Conservation (phyloP, 1,140 invertebrate genomes). For the Drosophila ohnishii region DNA sequence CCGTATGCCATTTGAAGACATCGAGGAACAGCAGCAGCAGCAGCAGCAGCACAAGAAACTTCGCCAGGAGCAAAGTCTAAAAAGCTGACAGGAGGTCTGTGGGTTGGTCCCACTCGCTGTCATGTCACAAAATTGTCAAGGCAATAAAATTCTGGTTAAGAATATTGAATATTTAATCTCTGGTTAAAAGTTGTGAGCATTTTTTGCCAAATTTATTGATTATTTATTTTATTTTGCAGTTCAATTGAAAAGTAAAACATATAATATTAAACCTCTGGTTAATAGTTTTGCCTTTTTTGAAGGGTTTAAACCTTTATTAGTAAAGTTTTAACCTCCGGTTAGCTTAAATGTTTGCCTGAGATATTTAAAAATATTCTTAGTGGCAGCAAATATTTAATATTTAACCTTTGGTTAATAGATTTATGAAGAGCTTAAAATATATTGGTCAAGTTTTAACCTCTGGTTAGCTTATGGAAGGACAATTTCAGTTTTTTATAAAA, state of each 20-base stretch:
- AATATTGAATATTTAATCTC: conserved; percentile 12
- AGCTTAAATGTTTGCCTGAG: background rate
- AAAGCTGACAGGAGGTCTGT: conserved; percentile 13
- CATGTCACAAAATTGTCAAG: conserved; percentile 11
- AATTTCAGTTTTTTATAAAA: no score
- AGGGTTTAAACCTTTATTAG: background rate
- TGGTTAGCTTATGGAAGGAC: no score
- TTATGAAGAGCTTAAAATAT: background rate
- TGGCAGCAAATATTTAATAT: background rate
- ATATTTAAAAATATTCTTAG: no score
- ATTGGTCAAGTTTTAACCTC: background rate
- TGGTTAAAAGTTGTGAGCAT: no score
- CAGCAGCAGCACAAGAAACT: conserved; percentile 1
- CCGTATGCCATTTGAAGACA: conserved; percentile 39
- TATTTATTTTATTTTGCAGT: no score
- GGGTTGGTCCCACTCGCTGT: background rate
- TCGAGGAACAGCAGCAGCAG: conserved; percentile 6
- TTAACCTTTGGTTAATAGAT: background rate
- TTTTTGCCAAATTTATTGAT: no score
- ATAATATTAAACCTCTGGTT: background rate
- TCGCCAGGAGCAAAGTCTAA: conserved; percentile 7
- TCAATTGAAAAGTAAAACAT: background rate
- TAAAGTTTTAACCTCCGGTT: background rate
- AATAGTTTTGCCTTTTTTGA: no score
- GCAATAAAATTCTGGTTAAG: conserved; percentile 1